Evolutionary conservation across 2,113 vertebrate genomes (phyloP), one percentile per base, ranked within the genome.

Genomic region (Colistium nudipinnis): DNA sequence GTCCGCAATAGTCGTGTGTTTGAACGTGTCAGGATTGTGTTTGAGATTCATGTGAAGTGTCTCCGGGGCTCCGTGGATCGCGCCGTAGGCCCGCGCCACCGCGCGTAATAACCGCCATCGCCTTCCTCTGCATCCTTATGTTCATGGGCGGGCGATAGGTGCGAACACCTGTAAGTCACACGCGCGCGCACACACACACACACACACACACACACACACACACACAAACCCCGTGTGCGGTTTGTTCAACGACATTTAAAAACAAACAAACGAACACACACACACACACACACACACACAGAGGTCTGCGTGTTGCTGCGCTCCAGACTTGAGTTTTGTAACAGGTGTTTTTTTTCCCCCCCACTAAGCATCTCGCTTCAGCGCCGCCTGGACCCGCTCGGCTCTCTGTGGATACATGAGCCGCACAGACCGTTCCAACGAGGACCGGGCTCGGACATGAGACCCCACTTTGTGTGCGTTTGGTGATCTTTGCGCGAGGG

Each of bases 271-370:
- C n/a, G n/a, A n/a, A n/a, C n/a, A n/a, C n/a, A n/a, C n/a, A n/a
- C n/a, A n/a, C n/a, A n/a, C n/a, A n/a, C n/a, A n/a, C n/a, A n/a
- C n/a, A n/a, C n/a, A n/a, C n/a, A n/a, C n/a, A 12, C 13, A 30
- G 31, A 19, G 10, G 16, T 10, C 30, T 25, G 70, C 33, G 43
- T 45, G 49, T 44, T 61, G 28, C n/a, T 4, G 25, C 49, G 19
- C 39, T 28, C 20, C 51, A 22, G 54, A 17, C 62, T n/a, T 19
- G 28, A 76, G 74, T 74, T 74, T 52, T 19, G 62, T 83, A 87
- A 91, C 90, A 91, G 90, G 91, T 92, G 89, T 75, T 89, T 92
- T 91, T 73, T 66, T n/a, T n/a, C n/a, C n/a, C n/a, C n/a, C n/a
- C n/a, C 17, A 44, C 19, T 16, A 61, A 30, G 70, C 74, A n/a